Base-by-base conservation (phyloP, 2,113 vertebrate species). In the Anarrhichthys ocellatus region DNA sequence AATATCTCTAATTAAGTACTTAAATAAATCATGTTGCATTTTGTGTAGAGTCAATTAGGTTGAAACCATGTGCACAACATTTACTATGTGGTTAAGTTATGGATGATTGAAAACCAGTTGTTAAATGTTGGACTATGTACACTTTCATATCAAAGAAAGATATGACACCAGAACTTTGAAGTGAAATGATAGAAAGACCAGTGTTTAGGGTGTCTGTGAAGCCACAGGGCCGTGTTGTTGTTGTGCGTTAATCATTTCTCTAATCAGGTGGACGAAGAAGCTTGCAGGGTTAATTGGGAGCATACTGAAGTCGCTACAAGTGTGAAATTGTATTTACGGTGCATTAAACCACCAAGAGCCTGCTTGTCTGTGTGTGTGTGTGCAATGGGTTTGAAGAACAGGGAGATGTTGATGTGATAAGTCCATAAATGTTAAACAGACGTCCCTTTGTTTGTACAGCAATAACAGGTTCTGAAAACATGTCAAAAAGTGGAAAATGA, bases 281-380 rank as follows among this genome's bases (percentile, higher is more conserved):
- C 91, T 88, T 78, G 86, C 80, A 56, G 92, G 94, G 94, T 95
- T 94, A 95, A 95, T 95, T 95, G 93, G 94, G 89, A 91, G 93
- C 94, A 92, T 40, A 58, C 87, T 85, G 82, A 79, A 90, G 89
- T 88, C 63, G 81, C 88, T 90, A 78, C 76, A 84, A 84, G 89
- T 94, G 91, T 94, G 92, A 94, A 94, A 94, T 92, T 83, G 80
- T 92, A 89, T 93, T 94, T 91, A 91, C 90, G 88, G 88, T 87
- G 87, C 88, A 87, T 87, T 76, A 85, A 85, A 82, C 85, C 73
- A 81, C 73, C 85, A 87, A 78, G 85, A 90, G 78, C 61, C 72
- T 76, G 86, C 74, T 87, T 79, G 78, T 78, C 66, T 84, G 52
- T 72, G 80, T 65, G 73, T 78, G 76, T 83, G 79, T 65, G 64